phyloP scores from a whole-genome alignment of 2,797 vertebrate species.

The Helarctos malayanus region DNA sequence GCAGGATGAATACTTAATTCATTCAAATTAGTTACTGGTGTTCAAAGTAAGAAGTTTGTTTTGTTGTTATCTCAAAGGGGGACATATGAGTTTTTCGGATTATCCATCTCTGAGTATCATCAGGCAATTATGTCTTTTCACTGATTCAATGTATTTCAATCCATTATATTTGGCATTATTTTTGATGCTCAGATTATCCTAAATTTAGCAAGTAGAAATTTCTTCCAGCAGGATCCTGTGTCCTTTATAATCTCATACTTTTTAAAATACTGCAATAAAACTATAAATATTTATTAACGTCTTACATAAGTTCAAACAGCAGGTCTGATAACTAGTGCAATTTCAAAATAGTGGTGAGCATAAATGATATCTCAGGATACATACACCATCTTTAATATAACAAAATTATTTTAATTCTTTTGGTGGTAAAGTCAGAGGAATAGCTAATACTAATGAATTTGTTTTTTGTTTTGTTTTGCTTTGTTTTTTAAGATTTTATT shows the following conservation, averaged over 20 bases:
- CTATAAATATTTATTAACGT: not conserved
- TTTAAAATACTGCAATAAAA: constrained; percentile 4
- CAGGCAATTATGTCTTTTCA: not conserved
- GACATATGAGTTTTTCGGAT: not conserved
- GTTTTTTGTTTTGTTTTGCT: not conserved
- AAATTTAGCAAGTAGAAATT: not conserved
- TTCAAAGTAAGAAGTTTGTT: not conserved
- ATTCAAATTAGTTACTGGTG: not conserved
- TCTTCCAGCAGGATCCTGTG: not conserved
- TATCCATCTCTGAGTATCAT: not conserved
- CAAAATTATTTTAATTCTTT: not conserved
- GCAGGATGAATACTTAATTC: not conserved
- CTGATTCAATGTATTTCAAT: not conserved
- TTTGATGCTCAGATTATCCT: not conserved
- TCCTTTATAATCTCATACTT: not conserved
- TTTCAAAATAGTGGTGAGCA: not conserved
- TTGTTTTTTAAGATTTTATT: not conserved
- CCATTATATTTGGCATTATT: not conserved
- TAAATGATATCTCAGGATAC: not conserved
- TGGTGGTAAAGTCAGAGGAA: not conserved
- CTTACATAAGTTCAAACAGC: not conserved
- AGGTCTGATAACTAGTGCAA: not conserved
- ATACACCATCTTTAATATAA: not conserved
- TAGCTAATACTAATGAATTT: not conserved
- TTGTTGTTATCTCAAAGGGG: not conserved